phyloP scores from a whole-genome alignment of 2,113 vertebrate species.

The Scophthalmus maximus region DNA sequence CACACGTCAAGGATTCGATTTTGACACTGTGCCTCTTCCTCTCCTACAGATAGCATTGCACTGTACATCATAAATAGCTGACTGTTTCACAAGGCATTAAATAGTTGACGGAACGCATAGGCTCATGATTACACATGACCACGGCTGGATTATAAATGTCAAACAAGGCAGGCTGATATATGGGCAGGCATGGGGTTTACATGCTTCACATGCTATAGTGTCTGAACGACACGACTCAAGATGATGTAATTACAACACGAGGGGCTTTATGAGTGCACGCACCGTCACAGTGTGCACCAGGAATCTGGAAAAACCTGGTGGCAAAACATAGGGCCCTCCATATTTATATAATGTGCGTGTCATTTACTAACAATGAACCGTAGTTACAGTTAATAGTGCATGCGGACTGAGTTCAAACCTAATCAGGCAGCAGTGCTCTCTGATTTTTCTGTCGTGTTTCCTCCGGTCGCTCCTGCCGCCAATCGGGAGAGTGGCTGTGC shows the following conservation, averaged over 20 bases:
- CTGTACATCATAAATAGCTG: conserved; percentile 63
- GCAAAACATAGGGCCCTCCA: conserved; percentile 54
- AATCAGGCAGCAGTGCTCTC: conserved; percentile 15
- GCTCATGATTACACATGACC: conserved; percentile 73
- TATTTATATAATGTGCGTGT: conserved; percentile 51
- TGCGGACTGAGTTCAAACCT: conserved; percentile 29
- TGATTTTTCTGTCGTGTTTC: conserved; percentile 18
- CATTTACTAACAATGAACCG: conserved; percentile 43
- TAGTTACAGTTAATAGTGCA: conserved; percentile 47
- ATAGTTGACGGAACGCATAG: conserved; percentile 77
- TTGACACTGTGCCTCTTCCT: conserved; percentile 28
- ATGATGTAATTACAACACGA: conserved; percentile 78
- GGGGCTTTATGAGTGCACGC: conserved; percentile 59
- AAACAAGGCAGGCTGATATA: conserved; percentile 80
- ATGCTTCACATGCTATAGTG: conserved; percentile 73
- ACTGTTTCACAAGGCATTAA: conserved; percentile 79
- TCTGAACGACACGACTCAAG: conserved; percentile 73
- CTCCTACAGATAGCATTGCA: conserved; percentile 55
- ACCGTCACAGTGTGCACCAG: conserved; percentile 49
- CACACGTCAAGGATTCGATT: conserved; percentile 40
- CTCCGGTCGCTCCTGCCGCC: conserved; percentile 14
- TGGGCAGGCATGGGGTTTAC: conserved; percentile 70
- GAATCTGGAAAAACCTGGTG: conserved; percentile 61
- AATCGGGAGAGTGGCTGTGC: conserved; percentile 28
- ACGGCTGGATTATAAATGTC: conserved; percentile 80